These are phyloP conservation scores for Cyclina sinensis DNA, from an alignment of 1,140 invertebrate species.

Conservation along the genomic window DNA sequence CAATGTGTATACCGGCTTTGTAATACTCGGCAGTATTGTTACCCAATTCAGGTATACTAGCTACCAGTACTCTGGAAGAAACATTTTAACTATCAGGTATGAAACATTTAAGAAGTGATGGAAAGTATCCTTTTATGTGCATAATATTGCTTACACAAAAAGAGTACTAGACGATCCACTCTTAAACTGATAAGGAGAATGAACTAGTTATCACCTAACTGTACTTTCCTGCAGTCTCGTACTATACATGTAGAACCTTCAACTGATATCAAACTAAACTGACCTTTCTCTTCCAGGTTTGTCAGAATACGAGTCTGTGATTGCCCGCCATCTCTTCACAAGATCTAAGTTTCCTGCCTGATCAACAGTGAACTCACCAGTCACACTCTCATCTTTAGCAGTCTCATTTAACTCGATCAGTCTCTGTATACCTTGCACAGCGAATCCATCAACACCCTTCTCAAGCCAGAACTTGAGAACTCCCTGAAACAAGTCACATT, in stretches of 20 bases:
- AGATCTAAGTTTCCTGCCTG: slow-evolving; percentile 68
- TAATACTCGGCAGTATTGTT: slow-evolving; percentile 54
- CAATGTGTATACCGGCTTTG: slow-evolving; percentile 50
- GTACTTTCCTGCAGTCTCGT: too few relatives aligned
- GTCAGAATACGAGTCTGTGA: slow-evolving; percentile 73
- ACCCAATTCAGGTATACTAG: not conserved
- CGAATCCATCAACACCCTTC: slow-evolving; percentile 92
- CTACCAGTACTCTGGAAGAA: slow-evolving; percentile 45
- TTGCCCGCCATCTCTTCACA: slow-evolving; percentile 67
- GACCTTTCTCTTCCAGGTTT: slow-evolving; percentile 81
- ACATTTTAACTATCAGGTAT: too few relatives aligned
- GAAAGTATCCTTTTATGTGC: too few relatives aligned
- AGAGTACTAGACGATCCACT: too few relatives aligned
- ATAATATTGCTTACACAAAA: too few relatives aligned
- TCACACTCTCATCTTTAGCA: not conserved
- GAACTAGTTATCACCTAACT: too few relatives aligned
- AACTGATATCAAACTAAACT: not conserved
- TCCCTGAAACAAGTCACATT: slow-evolving; percentile 87
- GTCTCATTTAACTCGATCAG: slow-evolving; percentile 73
- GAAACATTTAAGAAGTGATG: too few relatives aligned
- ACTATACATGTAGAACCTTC: too few relatives aligned
- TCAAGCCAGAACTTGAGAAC: slow-evolving; percentile 92
- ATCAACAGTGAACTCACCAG: slow-evolving; percentile 66
- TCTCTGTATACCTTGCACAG: slow-evolving; percentile 87
- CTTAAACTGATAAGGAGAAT: too few relatives aligned